Conservation (phyloP, 1,140 invertebrate species). For the Philaenus spumarius region DNA sequence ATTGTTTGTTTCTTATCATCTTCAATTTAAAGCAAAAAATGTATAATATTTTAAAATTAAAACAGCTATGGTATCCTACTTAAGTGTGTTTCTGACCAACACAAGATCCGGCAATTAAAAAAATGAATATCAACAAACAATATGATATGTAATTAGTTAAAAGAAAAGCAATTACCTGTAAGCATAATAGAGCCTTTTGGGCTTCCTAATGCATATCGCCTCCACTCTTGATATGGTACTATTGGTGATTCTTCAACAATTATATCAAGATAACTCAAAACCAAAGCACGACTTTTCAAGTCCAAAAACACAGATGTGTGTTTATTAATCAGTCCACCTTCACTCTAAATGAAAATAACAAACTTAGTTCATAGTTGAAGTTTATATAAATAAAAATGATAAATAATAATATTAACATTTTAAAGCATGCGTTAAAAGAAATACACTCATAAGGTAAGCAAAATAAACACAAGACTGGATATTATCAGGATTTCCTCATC, state of each 20-base stretch:
- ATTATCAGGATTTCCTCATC: too few relatives aligned
- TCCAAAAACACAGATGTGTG: slow-evolving; percentile 54
- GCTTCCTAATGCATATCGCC: slow-evolving; percentile 49
- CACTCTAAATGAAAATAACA: slow-evolving; percentile 40
- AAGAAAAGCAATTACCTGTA: too few relatives aligned
- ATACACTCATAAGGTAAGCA: too few relatives aligned
- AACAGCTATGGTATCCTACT: too few relatives aligned
- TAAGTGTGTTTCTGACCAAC: too few relatives aligned
- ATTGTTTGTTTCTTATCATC: too few relatives aligned
- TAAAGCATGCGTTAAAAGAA: background rate
- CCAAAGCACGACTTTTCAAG: slow-evolving; percentile 47
- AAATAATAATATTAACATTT: background rate
- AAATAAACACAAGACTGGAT: too few relatives aligned
- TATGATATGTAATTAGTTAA: too few relatives aligned
- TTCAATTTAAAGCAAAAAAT: too few relatives aligned
- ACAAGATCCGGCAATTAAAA: too few relatives aligned
- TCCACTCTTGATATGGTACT: slow-evolving; percentile 47
- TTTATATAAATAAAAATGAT: background rate
- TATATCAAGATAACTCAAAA: slow-evolving; percentile 50
- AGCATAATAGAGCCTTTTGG: slow-evolving; percentile 40
- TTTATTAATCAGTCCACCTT: slow-evolving; percentile 49
- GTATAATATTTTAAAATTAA: too few relatives aligned
- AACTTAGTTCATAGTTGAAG: background rate
- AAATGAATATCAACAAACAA: too few relatives aligned
- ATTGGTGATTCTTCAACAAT: slow-evolving; percentile 50